phyloP scores from a whole-genome alignment of 2,797 vertebrate genomes.

The Lepidocolaptes lacrymiger region DNA sequence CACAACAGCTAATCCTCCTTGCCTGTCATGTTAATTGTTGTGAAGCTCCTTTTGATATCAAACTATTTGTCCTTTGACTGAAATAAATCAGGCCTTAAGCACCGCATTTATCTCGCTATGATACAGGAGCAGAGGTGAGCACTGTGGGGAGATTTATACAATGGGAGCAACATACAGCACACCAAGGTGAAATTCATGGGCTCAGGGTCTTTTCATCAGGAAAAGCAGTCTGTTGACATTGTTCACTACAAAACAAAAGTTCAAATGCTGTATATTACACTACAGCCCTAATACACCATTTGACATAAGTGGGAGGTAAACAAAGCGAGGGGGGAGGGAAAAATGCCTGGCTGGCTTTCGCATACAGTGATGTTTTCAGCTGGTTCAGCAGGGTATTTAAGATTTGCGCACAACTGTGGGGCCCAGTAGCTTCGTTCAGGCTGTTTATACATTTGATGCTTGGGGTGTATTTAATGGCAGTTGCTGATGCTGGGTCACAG shows the following conservation, averaged over 20 bases:
- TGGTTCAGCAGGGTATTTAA: background rate
- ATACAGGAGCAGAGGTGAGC: slow-evolving; percentile 61
- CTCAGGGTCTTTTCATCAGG: slow-evolving; percentile 7
- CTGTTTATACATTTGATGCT: background rate
- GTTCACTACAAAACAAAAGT: slow-evolving; percentile 33
- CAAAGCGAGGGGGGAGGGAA: background rate
- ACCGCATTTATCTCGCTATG: slow-evolving; percentile 46
- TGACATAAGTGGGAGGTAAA: slow-evolving; percentile 31
- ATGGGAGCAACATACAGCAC: background rate
- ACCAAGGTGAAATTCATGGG: background rate
- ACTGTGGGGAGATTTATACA: slow-evolving; percentile 36
- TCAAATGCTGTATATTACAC: slow-evolving; percentile 2
- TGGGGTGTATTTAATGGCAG: background rate
- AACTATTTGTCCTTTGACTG: slow-evolving; percentile 70
- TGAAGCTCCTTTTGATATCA: slow-evolving; percentile 63
- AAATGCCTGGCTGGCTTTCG: background rate
- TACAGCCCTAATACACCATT: background rate
- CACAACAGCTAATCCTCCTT: slow-evolving; percentile 64
- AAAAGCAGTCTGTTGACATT: slow-evolving; percentile 32
- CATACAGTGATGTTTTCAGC: background rate
- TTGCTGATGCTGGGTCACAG: background rate
- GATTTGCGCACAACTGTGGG: background rate
- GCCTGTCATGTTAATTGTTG: slow-evolving; percentile 71
- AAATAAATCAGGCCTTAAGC: slow-evolving; percentile 72
- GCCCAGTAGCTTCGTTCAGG: background rate